Evolutionary conservation across 2,888 invertebrate species (phyloP).

Genomic region (Melipona bicolor): DNA sequence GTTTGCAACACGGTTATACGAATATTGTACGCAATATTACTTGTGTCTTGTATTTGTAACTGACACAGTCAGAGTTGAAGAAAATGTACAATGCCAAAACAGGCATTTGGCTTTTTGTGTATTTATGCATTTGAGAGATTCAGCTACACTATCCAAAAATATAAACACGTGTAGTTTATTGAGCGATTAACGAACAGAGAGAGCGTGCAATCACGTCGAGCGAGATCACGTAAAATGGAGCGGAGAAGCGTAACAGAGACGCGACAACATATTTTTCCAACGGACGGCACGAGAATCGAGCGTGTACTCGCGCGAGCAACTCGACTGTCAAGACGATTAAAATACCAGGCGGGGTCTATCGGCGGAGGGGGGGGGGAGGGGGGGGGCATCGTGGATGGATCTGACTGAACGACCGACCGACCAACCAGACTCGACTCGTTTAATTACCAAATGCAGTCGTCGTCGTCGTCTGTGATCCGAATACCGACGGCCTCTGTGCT

Average conservation of each 20-base stretch:
- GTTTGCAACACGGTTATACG: too few species aligned
- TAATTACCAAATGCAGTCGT: slow-evolving; percentile 67
- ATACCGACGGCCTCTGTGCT: slow-evolving; percentile 42
- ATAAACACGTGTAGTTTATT: neutral
- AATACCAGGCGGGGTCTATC: slow-evolving; percentile 29
- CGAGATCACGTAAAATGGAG: neutral
- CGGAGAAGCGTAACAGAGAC: neutral
- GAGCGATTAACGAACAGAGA: neutral
- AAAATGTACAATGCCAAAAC: too few species aligned
- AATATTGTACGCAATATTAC: too few species aligned
- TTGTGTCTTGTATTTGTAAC: too few species aligned
- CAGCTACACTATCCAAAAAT: neutral
- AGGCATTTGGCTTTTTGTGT: too few species aligned
- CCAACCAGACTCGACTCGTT: slow-evolving; percentile 50
- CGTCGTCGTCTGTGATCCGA: slow-evolving; percentile 60
- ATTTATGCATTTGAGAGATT: too few species aligned
- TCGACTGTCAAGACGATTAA: slow-evolving; percentile 50
- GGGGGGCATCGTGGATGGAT: slow-evolving; percentile 20
- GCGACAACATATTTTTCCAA: neutral
- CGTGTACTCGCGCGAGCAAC: slow-evolving; percentile 14
- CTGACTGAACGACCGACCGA: slow-evolving; percentile 3
- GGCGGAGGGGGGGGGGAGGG: neutral
- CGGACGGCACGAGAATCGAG: neutral
- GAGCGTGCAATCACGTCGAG: neutral
- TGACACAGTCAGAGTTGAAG: too few species aligned